Evolutionary conservation across 2,888 invertebrate genomes (phyloP).

Genomic region (Standfussiana lucernea): DNA sequence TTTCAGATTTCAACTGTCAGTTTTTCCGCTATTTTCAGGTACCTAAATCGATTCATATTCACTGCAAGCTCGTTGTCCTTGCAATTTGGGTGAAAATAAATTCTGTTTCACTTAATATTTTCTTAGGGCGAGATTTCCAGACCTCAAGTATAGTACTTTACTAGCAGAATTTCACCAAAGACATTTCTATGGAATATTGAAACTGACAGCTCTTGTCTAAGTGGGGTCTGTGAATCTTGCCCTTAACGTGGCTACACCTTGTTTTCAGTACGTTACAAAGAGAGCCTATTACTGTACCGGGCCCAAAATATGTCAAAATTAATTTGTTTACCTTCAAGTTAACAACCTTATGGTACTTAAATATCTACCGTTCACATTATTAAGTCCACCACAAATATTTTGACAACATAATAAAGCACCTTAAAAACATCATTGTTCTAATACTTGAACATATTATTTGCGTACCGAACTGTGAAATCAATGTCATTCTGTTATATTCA

Average conservation of each 20-base stretch:
- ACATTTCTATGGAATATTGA: not conserved
- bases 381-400: conserved; percentile 34
- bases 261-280: not conserved
- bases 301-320: conserved; percentile 27
- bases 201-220: not conserved
- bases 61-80: not conserved
- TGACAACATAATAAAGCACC: conserved; percentile 24
- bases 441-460: conserved; percentile 35
- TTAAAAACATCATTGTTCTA: conserved; percentile 34
- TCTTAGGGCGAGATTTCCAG: not conserved
- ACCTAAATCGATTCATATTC: not conserved
- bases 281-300: not conserved
- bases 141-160: not conserved
- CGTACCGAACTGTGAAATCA: conserved; percentile 45
- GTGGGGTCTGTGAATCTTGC: not conserved
- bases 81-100: not conserved
- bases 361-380: not conserved
- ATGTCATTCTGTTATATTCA: conserved; percentile 42
- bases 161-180: not conserved
- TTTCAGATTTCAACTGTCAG: not conserved
- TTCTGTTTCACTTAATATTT: not conserved
- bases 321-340: conserved; percentile 39
- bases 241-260: not conserved
- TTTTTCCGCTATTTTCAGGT: not conserved
- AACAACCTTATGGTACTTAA: not conserved